phyloP scores from a whole-genome alignment of 2,888 invertebrate species.

The Eupithecia insigniata region DNA sequence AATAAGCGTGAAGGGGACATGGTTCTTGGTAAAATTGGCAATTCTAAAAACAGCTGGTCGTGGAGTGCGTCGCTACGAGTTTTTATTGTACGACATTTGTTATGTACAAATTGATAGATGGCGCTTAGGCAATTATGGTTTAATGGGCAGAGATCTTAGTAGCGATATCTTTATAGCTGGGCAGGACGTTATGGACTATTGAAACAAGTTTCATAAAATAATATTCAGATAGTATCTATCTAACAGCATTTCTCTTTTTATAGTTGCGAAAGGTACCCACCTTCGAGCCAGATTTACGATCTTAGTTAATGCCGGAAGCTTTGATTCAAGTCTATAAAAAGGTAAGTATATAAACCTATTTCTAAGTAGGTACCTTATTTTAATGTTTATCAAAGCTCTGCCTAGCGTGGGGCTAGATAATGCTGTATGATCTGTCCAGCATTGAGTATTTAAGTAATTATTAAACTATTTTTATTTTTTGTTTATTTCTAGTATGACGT shows the following conservation, averaged over 20 bases:
- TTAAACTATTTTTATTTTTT: too few species aligned
- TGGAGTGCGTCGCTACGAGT: conserved; percentile 64
- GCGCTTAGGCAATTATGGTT: conserved; percentile 29
- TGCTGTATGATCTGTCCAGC: too few species aligned
- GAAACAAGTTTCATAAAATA: conserved; percentile 26
- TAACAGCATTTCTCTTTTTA: conserved; percentile 33
- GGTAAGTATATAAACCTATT: too few species aligned
- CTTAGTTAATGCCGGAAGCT: conserved; percentile 20
- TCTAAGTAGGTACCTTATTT: too few species aligned
- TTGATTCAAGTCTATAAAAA: background rate
- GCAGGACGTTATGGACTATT: conserved; percentile 2
- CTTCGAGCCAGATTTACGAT: conserved; percentile 44
- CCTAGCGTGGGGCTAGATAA: too few species aligned
- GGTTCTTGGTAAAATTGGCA: conserved; percentile 57
- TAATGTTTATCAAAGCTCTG: too few species aligned
- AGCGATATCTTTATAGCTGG: conserved; percentile 11
- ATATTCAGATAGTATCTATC: conserved; percentile 22
- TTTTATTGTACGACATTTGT: conserved; percentile 53
- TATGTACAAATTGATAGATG: conserved; percentile 46
- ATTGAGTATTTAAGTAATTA: too few species aligned
- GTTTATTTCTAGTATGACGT: background rate
- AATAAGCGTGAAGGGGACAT: conserved; percentile 38
- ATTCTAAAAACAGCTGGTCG: conserved; percentile 79
- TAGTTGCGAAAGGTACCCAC: conserved; percentile 34
- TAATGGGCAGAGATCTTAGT: background rate